phyloP scores from a whole-genome alignment of 2,797 vertebrate genomes.

The Lophotriccus pileatus region DNA sequence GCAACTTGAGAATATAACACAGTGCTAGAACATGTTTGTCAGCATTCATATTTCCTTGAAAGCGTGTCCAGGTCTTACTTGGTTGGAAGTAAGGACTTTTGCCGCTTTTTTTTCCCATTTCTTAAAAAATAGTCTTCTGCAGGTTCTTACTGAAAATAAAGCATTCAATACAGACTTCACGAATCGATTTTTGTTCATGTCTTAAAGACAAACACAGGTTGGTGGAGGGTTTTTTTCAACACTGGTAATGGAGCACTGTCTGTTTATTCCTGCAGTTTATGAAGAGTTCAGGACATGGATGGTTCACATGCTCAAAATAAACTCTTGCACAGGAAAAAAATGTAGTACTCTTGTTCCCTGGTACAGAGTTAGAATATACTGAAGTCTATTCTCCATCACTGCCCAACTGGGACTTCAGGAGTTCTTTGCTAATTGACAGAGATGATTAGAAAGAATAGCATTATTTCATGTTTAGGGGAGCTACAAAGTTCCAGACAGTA shows the following conservation, averaged over 20 bases:
- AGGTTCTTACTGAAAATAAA: not conserved
- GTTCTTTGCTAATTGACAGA: not conserved
- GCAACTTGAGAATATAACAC: not conserved
- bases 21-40: not conserved
- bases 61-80: not conserved
- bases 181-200: not conserved
- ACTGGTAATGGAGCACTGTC: not conserved
- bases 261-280: not conserved
- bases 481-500: not conserved
- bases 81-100: not conserved
- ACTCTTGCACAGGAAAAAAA: not conserved
- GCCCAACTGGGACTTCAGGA: not conserved
- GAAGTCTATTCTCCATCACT: not conserved
- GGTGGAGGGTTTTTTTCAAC: not conserved
- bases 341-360: not conserved
- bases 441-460: not conserved
- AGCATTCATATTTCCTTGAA: not conserved
- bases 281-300: not conserved
- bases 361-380: not conserved
- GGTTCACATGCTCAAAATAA: not conserved
- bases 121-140: not conserved
- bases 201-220: not conserved
- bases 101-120: not conserved
- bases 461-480: not conserved
- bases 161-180: not conserved